These are phyloP conservation scores for Psylliodes chrysocephalus DNA, from an alignment of 2,888 invertebrate genomes.

Conservation along the genomic window DNA sequence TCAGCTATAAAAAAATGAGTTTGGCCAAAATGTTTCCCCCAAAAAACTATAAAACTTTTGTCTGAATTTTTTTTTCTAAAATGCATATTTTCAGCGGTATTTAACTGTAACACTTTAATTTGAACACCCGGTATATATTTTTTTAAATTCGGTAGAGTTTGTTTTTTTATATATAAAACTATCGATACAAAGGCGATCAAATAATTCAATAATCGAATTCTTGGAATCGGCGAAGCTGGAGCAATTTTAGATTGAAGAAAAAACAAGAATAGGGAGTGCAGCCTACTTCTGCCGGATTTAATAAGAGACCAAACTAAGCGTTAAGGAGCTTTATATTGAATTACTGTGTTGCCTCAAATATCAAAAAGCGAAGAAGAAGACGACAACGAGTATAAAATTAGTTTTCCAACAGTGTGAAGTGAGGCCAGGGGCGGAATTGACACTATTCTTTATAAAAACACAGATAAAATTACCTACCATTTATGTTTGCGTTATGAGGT, in stretches of 20 bases:
- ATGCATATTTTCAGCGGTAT: too few relatives aligned
- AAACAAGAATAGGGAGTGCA: constrained; percentile 22
- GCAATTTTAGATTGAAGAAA: constrained; percentile 17
- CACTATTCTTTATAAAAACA: not conserved
- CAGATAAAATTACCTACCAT: too few relatives aligned
- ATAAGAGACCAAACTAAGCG: constrained; percentile 43
- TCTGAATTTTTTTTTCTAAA: too few relatives aligned
- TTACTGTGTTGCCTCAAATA: constrained; percentile 44
- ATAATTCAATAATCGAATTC: constrained; percentile 7
- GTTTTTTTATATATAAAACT: too few relatives aligned
- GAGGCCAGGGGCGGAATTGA: constrained; percentile 4
- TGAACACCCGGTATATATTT: too few relatives aligned
- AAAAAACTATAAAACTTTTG: too few relatives aligned
- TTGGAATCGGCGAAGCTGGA: constrained; percentile 14
- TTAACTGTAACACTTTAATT: too few relatives aligned
- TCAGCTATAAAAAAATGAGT: too few relatives aligned
- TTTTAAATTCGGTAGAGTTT: too few relatives aligned
- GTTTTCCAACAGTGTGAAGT: constrained; percentile 34
- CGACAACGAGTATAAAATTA: constrained; percentile 41
- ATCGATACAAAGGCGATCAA: not conserved
- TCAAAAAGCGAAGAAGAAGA: constrained; percentile 40
- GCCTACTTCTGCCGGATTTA: constrained; percentile 35
- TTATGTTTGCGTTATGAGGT: too few relatives aligned
- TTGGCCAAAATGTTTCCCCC: too few relatives aligned
- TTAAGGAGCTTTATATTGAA: constrained; percentile 42